Evolutionary conservation across 2,888 invertebrate genomes (phyloP).

Genomic region (Temnothorax unifasciatus): DNA sequence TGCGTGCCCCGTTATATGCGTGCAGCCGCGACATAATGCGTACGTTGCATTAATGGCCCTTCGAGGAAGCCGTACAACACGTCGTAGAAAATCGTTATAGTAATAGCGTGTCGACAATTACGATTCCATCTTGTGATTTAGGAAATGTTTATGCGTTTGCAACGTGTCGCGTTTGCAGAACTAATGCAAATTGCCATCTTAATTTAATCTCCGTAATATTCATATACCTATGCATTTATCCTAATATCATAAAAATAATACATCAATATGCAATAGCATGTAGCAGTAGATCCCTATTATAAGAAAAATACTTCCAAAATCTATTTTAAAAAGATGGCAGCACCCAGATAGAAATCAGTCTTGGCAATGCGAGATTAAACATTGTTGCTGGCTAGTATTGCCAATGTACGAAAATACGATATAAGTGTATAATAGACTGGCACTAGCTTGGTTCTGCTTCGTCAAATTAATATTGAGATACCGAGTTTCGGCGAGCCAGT

Average conservation of each 20-base stretch:
- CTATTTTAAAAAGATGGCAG: background rate
- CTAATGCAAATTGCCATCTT: slow-evolving; percentile 35
- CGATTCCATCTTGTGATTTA: slow-evolving; percentile 21
- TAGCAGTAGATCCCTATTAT: background rate
- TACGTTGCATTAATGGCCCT: slow-evolving; percentile 25
- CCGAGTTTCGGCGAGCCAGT: no score
- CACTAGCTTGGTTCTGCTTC: no score
- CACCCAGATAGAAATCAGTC: no score
- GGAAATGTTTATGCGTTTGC: background rate
- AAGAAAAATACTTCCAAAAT: background rate
- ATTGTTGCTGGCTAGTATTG: no score
- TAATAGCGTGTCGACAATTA: slow-evolving; percentile 45
- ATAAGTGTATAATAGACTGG: no score
- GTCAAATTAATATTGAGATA: no score
- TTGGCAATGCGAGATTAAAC: no score
- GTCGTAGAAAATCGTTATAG: slow-evolving; percentile 34
- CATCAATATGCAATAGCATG: background rate
- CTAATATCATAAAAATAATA: background rate
- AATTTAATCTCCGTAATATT: slow-evolving; percentile 5
- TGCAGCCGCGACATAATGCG: background rate
- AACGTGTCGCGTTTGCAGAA: background rate
- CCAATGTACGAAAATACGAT: no score
- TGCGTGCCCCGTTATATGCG: background rate
- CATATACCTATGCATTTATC: background rate
- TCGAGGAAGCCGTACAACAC: slow-evolving; percentile 33